Base-by-base conservation (phyloP, 2,797 vertebrate species). In the Notoglanidium macrostoma region DNA sequence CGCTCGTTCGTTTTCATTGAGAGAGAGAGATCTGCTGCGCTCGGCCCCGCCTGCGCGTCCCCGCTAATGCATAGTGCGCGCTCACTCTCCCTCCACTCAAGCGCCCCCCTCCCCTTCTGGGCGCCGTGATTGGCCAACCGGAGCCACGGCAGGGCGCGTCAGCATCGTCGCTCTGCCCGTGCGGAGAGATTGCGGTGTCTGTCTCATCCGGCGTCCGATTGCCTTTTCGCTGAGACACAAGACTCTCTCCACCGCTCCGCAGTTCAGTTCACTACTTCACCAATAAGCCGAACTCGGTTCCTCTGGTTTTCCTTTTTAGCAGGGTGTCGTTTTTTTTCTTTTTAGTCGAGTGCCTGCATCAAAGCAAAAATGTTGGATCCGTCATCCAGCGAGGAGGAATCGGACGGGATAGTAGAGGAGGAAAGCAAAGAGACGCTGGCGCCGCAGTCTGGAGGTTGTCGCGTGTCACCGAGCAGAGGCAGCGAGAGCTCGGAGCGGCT, bases 341-440 rank as follows among this genome's bases (percentile, higher is more conserved):
- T 55, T 54, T 78, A 84, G 90, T 87, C 80, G 63, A 67, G 46
- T 67, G 44, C n/a, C 89, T 85, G 80, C 63, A 29, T 85, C 70
- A 86, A 83, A 85, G 87, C 94, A 68, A 96, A 89, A 92, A 99
- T 99, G 98, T 95, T 99, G 95, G 98, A 99, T 93, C 98, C 98
- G 89, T 99, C 98, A 94, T 99, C 98, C 95, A 99, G 98, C 94
- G 98, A 98, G 92, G 98, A 99, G 92, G 98, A 99, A 93, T 98
- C 98, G 61, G 98, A 99, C 92, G 98, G 98, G 96, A 96, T 98
- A 92, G 96, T 98, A 92, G 98, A 99, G 89, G 97, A 98, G 93
- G 98, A 99, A 92, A 97, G 96, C 95, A 98, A 97, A 94, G 98
- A 98, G 95, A 96, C 94, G 92, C 96, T 96, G 93, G 96, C 97